Evolutionary conservation across 2,113 vertebrate genomes (phyloP).

Genomic region (Nestor notabilis): DNA sequence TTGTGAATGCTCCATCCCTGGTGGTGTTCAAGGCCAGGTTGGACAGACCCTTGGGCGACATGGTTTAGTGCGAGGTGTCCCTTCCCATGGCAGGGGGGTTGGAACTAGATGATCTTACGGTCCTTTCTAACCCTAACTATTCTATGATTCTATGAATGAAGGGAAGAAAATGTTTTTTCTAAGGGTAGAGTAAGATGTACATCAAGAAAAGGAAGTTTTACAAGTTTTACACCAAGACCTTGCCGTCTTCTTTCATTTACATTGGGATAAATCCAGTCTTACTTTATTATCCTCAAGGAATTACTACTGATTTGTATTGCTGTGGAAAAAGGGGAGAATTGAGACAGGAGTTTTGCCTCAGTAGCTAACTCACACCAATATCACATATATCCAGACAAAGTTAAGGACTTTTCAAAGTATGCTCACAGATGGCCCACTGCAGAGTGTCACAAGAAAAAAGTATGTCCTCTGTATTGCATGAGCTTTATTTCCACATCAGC

Average conservation of each 20-base stretch:
- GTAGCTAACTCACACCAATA: background rate
- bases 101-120: too few relatives aligned
- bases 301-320: background rate
- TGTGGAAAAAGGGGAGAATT: background rate
- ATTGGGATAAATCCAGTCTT: background rate
- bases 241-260: background rate
- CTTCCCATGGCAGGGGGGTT: too few relatives aligned
- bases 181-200: background rate
- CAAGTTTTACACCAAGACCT: background rate
- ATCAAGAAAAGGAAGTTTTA: background rate
- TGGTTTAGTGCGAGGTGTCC: too few relatives aligned
- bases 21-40: too few relatives aligned
- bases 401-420: background rate
- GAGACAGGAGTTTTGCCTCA: background rate
- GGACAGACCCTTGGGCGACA: too few relatives aligned
- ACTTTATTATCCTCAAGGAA: background rate
- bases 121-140: too few relatives aligned
- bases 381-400: background rate
- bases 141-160: too few relatives aligned
- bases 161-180: background rate
- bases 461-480: background rate
- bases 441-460: background rate
- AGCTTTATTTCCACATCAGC: background rate
- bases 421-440: background rate
- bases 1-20: too few relatives aligned